Base-by-base conservation (phyloP, 64 coral and sea anemone species). In the Stylophora pistillata region DNA sequence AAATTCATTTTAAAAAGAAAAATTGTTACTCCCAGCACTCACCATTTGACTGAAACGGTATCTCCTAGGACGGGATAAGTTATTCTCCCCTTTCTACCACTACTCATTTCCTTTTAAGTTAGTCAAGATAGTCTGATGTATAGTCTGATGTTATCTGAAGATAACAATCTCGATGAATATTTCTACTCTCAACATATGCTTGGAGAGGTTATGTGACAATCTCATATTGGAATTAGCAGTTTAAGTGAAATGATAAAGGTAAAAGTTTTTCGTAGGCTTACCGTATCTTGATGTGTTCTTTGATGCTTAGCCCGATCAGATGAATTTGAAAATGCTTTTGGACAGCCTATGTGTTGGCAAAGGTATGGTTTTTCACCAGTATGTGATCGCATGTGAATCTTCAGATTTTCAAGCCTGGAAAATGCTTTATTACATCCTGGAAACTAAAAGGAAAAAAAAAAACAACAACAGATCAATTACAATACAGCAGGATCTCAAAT, bases 351-450 rank as follows among this genome's bases (percentile, higher is more conserved):
- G 53, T 88, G 92, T 65, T 95, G 93, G 25, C 97, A 99, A 23
- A 95, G 86, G 29, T 99, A 99, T 17, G 97, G 97, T 55, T 99
- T 99, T 74, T 99, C 97, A 28, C 97, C 97, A 70, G 97, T 99
- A 30, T 99, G 97, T 23, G 97, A 99, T 25, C 97, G 73, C 93
- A 99, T 93, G 76, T 99, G 97, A 41, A 99, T 99, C 88, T 99
- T 99, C 62, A 99, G 73, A 41, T 99, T 99, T 58, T 99, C 97
- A 13, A 99, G 77, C 71, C 97, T 95, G 78, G 97, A 99, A 73
- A 99, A 99, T 37, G 97, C 97, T 83, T 99, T 99, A 56, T 94
- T 99, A 63, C 97, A 99, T 73, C 97, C 97, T 18, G 94, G 90
- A 72, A 95, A 94, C 97, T 99, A 62, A 4, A 95, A 83, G 10